phyloP scores from a whole-genome alignment of 2,888 invertebrate species.

The Hirtodrosophila alboralis region DNA sequence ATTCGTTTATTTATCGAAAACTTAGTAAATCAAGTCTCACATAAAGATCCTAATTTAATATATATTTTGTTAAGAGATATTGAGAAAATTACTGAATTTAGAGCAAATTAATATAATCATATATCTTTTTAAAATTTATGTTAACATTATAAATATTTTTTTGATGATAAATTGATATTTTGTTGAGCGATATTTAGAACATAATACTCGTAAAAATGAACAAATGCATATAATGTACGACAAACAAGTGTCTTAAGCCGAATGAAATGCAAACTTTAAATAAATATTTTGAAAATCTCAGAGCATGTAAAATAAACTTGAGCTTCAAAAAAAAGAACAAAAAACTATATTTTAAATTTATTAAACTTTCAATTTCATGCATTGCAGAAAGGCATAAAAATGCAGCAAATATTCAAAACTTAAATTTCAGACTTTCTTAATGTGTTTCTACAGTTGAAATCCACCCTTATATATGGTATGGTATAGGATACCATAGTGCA shows the following conservation, averaged over 20 bases:
- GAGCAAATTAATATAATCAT: too few species aligned
- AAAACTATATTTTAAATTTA: too few species aligned
- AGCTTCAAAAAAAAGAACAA: conserved; percentile 28
- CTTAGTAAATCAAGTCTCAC: too few species aligned
- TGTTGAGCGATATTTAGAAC: conserved; percentile 21
- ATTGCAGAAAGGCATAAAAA: conserved; percentile 30
- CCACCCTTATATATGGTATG: conserved; percentile 36
- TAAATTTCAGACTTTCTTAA: conserved; percentile 17
- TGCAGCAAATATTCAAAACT: too few species aligned
- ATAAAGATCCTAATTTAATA: too few species aligned
- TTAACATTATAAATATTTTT: too few species aligned
- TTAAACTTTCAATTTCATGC: too few species aligned
- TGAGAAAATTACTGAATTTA: too few species aligned
- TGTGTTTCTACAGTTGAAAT: conserved; percentile 19
- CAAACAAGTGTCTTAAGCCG: conserved; percentile 34
- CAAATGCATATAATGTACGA: conserved; percentile 27
- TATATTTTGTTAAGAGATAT: too few species aligned
- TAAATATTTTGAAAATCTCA: conserved; percentile 25
- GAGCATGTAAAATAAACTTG: conserved; percentile 41
- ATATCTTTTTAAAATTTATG: conserved; percentile 8
- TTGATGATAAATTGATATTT: conserved; percentile 13
- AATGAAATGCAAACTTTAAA: conserved; percentile 6
- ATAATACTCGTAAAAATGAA: conserved; percentile 6
- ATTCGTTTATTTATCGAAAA: too few species aligned
- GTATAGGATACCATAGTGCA: conserved; percentile 41